A percentile compares a stretch with the other conserved stretches of the same genome.
Evolutionary conservation across 1,140 invertebrate genomes (phyloP).

Genomic region (Hyles euphorbiae): DNA sequence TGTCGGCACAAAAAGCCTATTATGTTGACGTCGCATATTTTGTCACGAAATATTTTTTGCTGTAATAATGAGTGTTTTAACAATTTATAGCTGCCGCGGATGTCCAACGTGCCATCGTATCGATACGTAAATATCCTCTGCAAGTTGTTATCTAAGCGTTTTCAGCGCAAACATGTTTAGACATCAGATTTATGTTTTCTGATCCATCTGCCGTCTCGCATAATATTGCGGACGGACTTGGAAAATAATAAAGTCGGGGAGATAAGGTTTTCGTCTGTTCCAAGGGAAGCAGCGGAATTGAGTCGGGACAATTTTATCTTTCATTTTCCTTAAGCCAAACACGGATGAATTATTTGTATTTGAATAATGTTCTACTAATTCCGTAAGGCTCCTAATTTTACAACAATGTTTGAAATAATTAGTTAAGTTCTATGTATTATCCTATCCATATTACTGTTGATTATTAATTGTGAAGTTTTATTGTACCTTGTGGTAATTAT

Average conservation of each 20-base stretch:
- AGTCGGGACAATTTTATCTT: constrained; percentile 60
- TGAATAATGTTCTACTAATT: constrained; percentile 20
- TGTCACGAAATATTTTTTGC: too few relatives aligned
- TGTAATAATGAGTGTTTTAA: too few relatives aligned
- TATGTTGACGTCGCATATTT: constrained; percentile 9
- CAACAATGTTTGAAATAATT: not conserved
- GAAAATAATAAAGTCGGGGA: constrained; percentile 65
- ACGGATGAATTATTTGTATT: constrained; percentile 33
- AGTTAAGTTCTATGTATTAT: not conserved
- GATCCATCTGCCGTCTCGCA: constrained; percentile 62
- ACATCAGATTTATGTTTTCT: constrained; percentile 68
- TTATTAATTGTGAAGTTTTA: not conserved
- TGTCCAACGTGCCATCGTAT: not conserved
- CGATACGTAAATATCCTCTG: constrained; percentile 28
- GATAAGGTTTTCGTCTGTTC: constrained; percentile 63
- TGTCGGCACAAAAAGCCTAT: constrained; percentile 43
- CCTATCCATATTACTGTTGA: not conserved
- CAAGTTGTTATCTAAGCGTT: constrained; percentile 33
- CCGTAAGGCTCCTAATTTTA: constrained; percentile 2
- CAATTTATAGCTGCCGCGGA: too few relatives aligned
- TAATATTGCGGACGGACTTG: constrained; percentile 65
- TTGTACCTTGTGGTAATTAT: too few relatives aligned
- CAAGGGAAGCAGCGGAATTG: constrained; percentile 49
- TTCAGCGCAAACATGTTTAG: constrained; percentile 63
- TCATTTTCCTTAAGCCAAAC: constrained; percentile 44